Evolutionary conservation across 2,888 invertebrate species (phyloP).

Genomic region (Drosophila seclusa): DNA sequence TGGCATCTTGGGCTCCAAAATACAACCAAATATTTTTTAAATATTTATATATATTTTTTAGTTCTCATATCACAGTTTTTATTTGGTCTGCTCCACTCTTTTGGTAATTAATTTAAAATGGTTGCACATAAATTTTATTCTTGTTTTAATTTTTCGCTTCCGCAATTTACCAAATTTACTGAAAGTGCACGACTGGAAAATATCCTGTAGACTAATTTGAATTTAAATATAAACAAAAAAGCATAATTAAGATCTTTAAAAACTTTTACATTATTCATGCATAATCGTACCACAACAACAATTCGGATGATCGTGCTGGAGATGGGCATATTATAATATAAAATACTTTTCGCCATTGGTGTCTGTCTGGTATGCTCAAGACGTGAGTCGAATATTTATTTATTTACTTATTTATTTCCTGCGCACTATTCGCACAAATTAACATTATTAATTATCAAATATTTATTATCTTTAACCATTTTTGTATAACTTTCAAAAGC

Average conservation of each 20-base stretch:
- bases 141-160: neutral
- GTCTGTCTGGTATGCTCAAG: neutral
- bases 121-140: neutral
- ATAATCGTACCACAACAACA: neutral
- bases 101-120: constrained; percentile 29
- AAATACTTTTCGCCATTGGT: neutral
- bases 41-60: constrained; percentile 48
- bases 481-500: neutral
- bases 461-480: neutral
- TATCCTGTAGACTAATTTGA: neutral
- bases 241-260: neutral
- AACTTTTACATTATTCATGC: neutral
- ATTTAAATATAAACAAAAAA: neutral
- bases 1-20: constrained; percentile 27
- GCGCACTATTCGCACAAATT: neutral
- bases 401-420: no score
- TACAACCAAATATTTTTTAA: constrained; percentile 41
- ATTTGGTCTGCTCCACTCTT: constrained; percentile 3
- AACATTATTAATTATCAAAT: neutral
- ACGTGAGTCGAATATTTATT: neutral
- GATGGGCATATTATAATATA: neutral
- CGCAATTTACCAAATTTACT: neutral
- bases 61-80: constrained; percentile 5
- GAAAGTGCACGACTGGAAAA: neutral
- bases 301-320: neutral